These are phyloP conservation scores for Gymnobelideus leadbeateri DNA, from an alignment of 2,113 vertebrate species.

Conservation along the genomic window DNA sequence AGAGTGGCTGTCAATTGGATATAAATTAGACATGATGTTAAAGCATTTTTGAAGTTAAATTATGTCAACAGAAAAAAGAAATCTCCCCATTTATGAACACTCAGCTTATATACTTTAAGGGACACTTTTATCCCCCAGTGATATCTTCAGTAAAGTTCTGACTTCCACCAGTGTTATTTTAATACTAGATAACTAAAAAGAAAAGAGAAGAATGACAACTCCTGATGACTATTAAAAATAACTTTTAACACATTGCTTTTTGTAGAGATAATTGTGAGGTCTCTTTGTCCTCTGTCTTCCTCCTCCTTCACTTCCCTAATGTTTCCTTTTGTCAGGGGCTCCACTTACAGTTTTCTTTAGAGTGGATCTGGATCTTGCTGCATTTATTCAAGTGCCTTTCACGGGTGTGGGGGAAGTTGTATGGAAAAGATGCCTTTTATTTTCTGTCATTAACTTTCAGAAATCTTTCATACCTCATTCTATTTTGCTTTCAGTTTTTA, in stretches of 20 bases:
- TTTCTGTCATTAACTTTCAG: conserved; percentile 38
- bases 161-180: conserved; percentile 16
- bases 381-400: conserved; percentile 52
- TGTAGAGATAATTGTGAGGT: conserved; percentile 56
- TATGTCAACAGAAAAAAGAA: not conserved
- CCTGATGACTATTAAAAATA: conserved; percentile 66
- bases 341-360: conserved; percentile 18
- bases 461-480: conserved; percentile 48
- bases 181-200: not conserved
- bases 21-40: conserved; percentile 29
- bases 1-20: conserved; percentile 1
- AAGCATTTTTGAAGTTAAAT: not conserved
- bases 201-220: conserved; percentile 18
- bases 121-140: conserved; percentile 45
- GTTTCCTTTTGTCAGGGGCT: conserved; percentile 29
- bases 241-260: conserved; percentile 68
- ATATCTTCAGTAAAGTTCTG: conserved; percentile 37
- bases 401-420: not conserved
- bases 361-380: conserved; percentile 44
- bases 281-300: conserved; percentile 25
- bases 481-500: conserved; percentile 61
- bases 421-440: not conserved
- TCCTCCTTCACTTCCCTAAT: not conserved
- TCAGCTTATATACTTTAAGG: not conserved
- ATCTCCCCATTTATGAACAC: conserved; percentile 37